Base-by-base conservation (phyloP, 2,888 invertebrate genomes). In the Schizotus pectinicornis region DNA sequence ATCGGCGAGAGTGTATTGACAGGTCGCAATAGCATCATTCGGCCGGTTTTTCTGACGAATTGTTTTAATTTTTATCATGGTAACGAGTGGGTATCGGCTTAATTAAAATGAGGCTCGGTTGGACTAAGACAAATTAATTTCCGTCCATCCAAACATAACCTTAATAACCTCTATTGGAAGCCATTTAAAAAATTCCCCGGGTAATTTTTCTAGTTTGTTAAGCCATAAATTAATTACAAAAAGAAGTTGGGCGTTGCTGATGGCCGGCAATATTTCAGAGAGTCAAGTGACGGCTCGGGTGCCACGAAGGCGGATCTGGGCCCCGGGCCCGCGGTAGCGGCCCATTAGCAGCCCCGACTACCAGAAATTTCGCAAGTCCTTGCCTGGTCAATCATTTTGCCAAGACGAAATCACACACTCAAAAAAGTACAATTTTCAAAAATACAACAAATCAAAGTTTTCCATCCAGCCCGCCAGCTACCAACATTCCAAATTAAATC, bases 301-400 rank as follows among this genome's bases (percentile, higher is more conserved):
- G 70, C 68, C 66, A 61, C 62, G 65, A 59, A 71, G 71, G 73
- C 73, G 71, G 67, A 67, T 65, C 71, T 61, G 56, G 54, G 68
- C 71, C 71, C 61, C 66, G 65, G 72, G 72, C 64, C 65, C 66
- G 69, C 71, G 59, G 73, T 73, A 73, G 73, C 73, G 45, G 63
- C 62, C 68, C 69, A 72, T 72, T 71, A 72, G 68, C 55, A 56
- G 61, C 48, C 56, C 61, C 57, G 61, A 41, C 31, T n/a, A 9
- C 45, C 45, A 22, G 22, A 22, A 22, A 22, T 22, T 22, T 22
- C 5, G 22, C 22, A 22, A 22, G 3, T 22, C 22, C 22, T 22
- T 3, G 5, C 2, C 5, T 22, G 3, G 22, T 54, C 54, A n/a
- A n/a, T n/a, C n/a, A n/a, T n/a, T n/a, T n/a, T n/a, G n/a, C n/a